Evolutionary conservation across 2,113 vertebrate genomes (phyloP).

Genomic region (Notechis scutatus): DNA sequence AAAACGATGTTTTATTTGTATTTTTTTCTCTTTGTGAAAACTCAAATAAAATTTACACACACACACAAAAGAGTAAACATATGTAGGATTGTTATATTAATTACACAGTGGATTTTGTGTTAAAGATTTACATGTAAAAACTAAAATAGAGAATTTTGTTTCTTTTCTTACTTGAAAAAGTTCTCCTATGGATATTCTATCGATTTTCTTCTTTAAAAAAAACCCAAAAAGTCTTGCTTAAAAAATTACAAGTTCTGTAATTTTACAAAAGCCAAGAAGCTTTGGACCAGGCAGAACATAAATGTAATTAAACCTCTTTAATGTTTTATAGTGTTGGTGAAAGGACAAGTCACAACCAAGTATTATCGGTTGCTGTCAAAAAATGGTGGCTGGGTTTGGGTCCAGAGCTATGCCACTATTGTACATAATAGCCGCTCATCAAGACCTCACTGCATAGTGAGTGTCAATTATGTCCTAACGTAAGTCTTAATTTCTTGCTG

Average conservation of each 20-base stretch:
- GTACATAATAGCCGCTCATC: constrained; percentile 95
- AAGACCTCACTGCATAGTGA: constrained; percentile 94
- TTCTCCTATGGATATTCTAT: neutral
- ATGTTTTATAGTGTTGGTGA: constrained; percentile 81
- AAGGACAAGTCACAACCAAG: constrained; percentile 93
- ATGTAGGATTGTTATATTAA: neutral
- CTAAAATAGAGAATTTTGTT: neutral
- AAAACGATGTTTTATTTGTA: no score
- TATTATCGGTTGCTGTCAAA: constrained; percentile 91
- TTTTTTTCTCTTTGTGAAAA: no score
- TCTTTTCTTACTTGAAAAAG: neutral
- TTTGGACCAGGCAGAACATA: neutral
- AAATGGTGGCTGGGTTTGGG: constrained; percentile 93
- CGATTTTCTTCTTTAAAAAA: neutral
- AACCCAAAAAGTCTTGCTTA: neutral
- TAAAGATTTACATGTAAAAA: neutral
- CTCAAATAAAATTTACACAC: no score
- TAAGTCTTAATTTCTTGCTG: constrained; percentile 76
- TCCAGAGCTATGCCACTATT: constrained; percentile 93
- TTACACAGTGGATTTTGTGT: neutral
- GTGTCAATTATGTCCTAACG: constrained; percentile 96
- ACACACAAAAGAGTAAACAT: neutral
- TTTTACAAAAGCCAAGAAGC: neutral
- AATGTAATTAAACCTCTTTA: constrained; percentile 16
- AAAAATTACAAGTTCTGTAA: neutral